These are phyloP conservation scores for Actenoides lindsayi DNA, from an alignment of 2,113 vertebrate species.

Conservation along the genomic window DNA sequence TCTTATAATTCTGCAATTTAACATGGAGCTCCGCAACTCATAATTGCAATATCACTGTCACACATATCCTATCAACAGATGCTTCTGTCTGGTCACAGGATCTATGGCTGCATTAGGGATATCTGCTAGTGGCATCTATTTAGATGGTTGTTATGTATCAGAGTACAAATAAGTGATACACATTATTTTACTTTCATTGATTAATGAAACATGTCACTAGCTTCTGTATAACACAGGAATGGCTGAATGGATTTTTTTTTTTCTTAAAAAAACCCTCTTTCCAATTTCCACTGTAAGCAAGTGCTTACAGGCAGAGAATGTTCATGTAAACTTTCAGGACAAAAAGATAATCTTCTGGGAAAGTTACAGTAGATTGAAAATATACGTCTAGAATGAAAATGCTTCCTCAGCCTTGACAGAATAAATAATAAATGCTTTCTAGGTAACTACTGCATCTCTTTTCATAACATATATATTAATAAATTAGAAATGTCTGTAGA, in stretches of 20 bases:
- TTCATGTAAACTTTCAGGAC: slow-evolving; percentile 14
- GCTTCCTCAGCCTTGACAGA: not conserved
- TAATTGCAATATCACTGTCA: not conserved
- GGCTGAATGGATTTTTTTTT: not conserved
- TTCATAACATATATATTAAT: slow-evolving; percentile 66
- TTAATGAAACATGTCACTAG: not conserved
- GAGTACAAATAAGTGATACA: not conserved
- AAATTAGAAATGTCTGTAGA: slow-evolving; percentile 67
- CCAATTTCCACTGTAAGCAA: not conserved
- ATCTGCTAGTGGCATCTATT: not conserved
- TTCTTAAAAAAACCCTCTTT: not conserved
- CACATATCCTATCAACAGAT: not conserved
- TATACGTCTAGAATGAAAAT: not conserved
- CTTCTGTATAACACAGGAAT: not conserved
- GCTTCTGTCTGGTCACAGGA: not conserved
- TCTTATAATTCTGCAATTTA: not conserved
- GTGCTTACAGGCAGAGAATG: not conserved
- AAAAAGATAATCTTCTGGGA: slow-evolving; percentile 37
- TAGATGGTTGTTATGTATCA: not conserved
- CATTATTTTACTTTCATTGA: not conserved
- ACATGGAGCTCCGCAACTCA: not conserved
- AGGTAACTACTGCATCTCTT: slow-evolving; percentile 49
- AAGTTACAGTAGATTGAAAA: slow-evolving; percentile 29
- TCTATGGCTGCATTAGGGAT: not conserved
- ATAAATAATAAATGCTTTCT: slow-evolving; percentile 65